Base-by-base conservation (phyloP, 2,888 invertebrate genomes). In the Holacanthella duospinosa region DNA sequence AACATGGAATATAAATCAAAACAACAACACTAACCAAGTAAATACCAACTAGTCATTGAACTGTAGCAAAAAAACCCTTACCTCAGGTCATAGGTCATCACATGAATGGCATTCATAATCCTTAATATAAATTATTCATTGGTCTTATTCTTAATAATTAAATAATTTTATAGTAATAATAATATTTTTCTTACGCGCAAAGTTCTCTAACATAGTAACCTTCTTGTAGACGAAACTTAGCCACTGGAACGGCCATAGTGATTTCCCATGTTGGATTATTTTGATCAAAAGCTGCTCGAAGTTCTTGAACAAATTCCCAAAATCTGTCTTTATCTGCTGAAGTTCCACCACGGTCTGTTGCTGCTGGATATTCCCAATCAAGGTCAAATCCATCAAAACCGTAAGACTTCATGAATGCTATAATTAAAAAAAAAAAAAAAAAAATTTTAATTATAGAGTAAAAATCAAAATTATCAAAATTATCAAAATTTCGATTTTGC, bases 121-220 rank as follows among this genome's bases (percentile, higher is more conserved):
- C 71, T 73, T 54, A 27, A 64, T 24, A n/a, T 36, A 44, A 26
- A 6, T n/a, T n/a, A n/a, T n/a, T n/a, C 9, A 55, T 16, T 26
- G 27, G 26, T 25, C 9, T 55, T 9, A 25, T n/a, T n/a, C n/a
- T n/a, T n/a, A n/a, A n/a, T n/a, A n/a, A n/a, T n/a, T 55, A 55
- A 24, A 55, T 24, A 55, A n/a, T 21, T 56, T 70, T 48, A 72
- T 70, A 69, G 54, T 9, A 36, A 68, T 63, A 27, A 29, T 25
- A 61, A 58, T 1, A 61, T 3, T 27, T 27, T 29, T 59, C 86
- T 83, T 78, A 91, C 90, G 86, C 83, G 84, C 91, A 91, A 57
- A 93, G 79, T 76, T 92, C 91, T 19, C 89, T 89, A 6, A 93
- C 92, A 75, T 92, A 89, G 75, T 93, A 93, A 0, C 92, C 93